A percentile compares a stretch with the other conserved stretches of the same genome.
Conservation (phyloP, 23 tunicate species). For the Trididemnum nubilum region DNA sequence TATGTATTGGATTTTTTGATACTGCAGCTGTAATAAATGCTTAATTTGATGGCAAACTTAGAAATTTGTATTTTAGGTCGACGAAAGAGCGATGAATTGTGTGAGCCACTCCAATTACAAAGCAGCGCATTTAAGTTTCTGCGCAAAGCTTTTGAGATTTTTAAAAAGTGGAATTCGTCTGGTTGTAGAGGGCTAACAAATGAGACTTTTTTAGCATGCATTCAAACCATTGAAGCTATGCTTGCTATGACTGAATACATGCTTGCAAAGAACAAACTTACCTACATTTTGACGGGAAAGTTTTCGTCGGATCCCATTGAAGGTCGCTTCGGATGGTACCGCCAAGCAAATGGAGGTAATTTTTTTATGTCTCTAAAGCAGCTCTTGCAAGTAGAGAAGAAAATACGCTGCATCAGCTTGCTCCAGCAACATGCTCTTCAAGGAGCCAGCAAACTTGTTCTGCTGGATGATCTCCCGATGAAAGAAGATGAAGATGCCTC, state of each 20-base stretch:
- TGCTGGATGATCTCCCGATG: background rate
- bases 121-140: background rate
- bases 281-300: constrained; percentile 15
- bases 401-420: constrained; percentile 11
- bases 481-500: background rate
- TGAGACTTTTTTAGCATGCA: constrained; percentile 24
- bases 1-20: too few species aligned
- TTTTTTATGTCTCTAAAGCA: constrained; percentile 23
- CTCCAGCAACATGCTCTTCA: constrained; percentile 10
- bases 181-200: constrained; percentile 4
- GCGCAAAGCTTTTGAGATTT: background rate
- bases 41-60: background rate
- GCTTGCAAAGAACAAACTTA: background rate
- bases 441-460: background rate
- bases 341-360: constrained; percentile 27
- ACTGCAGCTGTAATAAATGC: background rate
- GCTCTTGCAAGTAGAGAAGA: constrained; percentile 6
- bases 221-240: constrained; percentile 17
- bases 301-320: constrained; percentile 12
- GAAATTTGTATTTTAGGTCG: background rate
- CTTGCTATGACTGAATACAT: background rate
- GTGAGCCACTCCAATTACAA: background rate
- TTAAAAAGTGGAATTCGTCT: background rate
- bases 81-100: constrained; percentile 1
- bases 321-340: constrained; percentile 33